phyloP scores from a whole-genome alignment of 2,797 vertebrate genomes.

The Micromesistius poutassou region DNA sequence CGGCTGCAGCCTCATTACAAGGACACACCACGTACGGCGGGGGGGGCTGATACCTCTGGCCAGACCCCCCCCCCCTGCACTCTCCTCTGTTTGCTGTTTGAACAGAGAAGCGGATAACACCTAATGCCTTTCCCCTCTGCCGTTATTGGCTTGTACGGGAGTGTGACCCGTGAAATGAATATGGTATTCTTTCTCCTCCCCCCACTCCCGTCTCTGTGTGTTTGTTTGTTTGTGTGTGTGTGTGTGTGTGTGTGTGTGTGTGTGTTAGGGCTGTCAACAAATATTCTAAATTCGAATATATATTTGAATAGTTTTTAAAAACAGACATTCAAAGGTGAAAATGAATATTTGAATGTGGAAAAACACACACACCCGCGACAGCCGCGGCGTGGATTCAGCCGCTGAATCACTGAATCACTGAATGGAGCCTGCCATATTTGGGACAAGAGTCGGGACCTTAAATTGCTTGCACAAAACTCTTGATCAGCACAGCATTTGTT shows the following conservation, averaged over 20 bases:
- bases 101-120: constrained; percentile 57
- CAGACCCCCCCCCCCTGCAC: constrained; percentile 28
- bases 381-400: no score
- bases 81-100: constrained; percentile 58
- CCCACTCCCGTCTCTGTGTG: constrained; percentile 13
- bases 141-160: constrained; percentile 62
- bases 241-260: neutral
- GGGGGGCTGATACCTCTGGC: constrained; percentile 58
- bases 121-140: constrained; percentile 56
- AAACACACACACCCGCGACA: no score
- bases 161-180: constrained; percentile 70
- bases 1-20: constrained; percentile 59
- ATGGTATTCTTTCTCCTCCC: constrained; percentile 58
- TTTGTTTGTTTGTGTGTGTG: neutral
- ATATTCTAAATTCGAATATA: no score
- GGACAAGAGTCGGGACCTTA: no score
- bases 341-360: no score
- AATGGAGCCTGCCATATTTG: no score
- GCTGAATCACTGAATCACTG: no score
- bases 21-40: constrained; percentile 53
- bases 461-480: no score
- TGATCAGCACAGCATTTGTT: no score
- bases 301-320: no score
- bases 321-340: no score
- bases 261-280: no score